Evolutionary conservation across 92 coral and sea anemone genomes (phyloP).

Genomic region (Scolanthus callimorphus): DNA sequence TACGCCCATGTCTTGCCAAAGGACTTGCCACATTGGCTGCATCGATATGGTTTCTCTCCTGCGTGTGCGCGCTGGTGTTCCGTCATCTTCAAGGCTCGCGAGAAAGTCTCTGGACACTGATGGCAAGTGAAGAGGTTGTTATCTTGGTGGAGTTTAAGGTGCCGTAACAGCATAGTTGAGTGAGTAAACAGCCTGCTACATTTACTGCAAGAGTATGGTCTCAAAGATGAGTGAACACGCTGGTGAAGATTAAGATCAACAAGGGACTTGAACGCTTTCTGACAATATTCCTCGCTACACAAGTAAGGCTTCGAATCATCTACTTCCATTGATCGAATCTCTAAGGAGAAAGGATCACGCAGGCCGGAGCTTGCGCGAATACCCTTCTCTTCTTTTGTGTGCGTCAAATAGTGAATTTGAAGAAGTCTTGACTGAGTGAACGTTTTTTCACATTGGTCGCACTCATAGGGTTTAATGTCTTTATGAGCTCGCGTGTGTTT

Average conservation of each 20-base stretch:
- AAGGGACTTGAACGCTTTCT: slow-evolving; percentile 16
- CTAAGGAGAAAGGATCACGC: slow-evolving; percentile 19
- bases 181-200: slow-evolving; percentile 19
- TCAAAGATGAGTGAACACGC: slow-evolving; percentile 12
- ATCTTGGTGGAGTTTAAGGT: slow-evolving; percentile 11
- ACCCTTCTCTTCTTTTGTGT: slow-evolving; percentile 10
- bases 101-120: slow-evolving; percentile 2
- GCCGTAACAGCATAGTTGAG: slow-evolving; percentile 16
- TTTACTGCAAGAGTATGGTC: slow-evolving; percentile 17
- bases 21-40: slow-evolving; percentile 33
- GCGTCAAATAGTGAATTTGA: slow-evolving; percentile 24
- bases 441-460: slow-evolving; percentile 20
- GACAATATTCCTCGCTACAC: slow-evolving; percentile 17
- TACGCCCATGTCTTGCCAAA: slow-evolving; percentile 32
- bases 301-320: slow-evolving; percentile 26
- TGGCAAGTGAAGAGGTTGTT: neutral
- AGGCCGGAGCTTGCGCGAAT: neutral
- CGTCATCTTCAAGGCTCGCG: neutral
- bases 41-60: slow-evolving; percentile 34
- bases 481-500: slow-evolving; percentile 25
- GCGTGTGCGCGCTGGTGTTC: slow-evolving; percentile 30
- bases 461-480: slow-evolving; percentile 27
- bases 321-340: slow-evolving; percentile 1
- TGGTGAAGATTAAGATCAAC: slow-evolving; percentile 23
- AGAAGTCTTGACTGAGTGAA: slow-evolving; percentile 29